Evolutionary conservation across 2,797 vertebrate genomes (phyloP).

Genomic region (Scyliorhinus canicula): DNA sequence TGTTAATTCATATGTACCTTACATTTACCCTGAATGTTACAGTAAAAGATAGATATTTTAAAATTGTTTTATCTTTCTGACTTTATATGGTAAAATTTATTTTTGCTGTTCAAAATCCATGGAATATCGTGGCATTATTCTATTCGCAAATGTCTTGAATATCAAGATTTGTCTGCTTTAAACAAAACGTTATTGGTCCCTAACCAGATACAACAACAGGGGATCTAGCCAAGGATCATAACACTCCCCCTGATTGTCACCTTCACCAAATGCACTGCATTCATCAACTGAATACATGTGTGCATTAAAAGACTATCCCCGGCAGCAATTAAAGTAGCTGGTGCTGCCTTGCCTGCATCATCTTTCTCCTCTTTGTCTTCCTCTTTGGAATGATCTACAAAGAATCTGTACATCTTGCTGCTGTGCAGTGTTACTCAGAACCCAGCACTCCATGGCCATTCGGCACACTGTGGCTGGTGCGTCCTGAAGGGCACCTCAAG

Average conservation of each 20-base stretch:
- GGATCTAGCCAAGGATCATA: too few species aligned
- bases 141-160: too few species aligned
- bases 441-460: background rate
- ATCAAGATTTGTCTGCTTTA: too few species aligned
- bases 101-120: too few species aligned
- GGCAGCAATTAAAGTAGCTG: background rate
- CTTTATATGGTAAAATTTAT: too few species aligned
- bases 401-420: background rate
- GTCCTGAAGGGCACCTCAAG: background rate
- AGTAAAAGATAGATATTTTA: too few species aligned
- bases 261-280: background rate
- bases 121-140: too few species aligned
- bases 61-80: too few species aligned
- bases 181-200: too few species aligned
- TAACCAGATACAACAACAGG: too few species aligned
- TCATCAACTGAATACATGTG: background rate
- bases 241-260: background rate
- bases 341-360: background rate
- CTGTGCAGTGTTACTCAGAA: background rate
- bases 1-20: too few species aligned
- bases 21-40: too few species aligned
- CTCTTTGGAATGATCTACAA: background rate
- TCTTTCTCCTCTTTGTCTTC: background rate
- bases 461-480: background rate
- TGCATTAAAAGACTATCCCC: background rate